Percentiles rank a stretch among this genome's conserved stretches.
Conservation (phyloP, 2,113 vertebrate genomes). For the Willisornis vidua region DNA sequence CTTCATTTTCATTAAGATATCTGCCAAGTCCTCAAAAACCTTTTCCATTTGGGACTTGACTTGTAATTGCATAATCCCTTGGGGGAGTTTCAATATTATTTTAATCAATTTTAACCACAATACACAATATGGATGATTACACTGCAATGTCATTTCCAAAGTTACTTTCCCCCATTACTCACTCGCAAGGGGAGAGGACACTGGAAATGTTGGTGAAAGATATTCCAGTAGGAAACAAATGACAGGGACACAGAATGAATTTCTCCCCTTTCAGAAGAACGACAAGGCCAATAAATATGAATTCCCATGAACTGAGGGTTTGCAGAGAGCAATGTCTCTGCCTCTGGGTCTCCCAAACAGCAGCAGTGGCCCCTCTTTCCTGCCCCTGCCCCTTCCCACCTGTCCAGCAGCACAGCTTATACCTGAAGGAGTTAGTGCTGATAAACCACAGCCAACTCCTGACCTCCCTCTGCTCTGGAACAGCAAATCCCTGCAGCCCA, state of each 20-base stretch:
- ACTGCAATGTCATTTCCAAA: slow-evolving; percentile 80
- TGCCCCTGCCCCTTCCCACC: neutral
- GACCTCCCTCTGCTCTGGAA: rapidly evolving
- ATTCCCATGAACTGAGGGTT: neutral
- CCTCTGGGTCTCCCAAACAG: neutral
- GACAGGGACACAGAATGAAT: neutral
- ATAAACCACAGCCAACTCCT: rapidly evolving
- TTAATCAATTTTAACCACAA: slow-evolving; percentile 85
- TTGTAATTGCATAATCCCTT: slow-evolving; percentile 82
- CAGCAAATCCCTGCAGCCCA: neutral
- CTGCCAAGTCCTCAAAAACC: slow-evolving; percentile 83
- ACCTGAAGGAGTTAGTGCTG: rapidly evolving
- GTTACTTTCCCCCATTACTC: slow-evolving; percentile 79
- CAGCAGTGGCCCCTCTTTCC: rapidly evolving
- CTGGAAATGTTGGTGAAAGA: slow-evolving; percentile 17
- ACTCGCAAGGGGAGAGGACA: slow-evolving; percentile 62
- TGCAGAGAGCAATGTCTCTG: neutral
- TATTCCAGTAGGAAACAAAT: slow-evolving; percentile 47
- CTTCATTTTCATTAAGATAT: slow-evolving; percentile 89
- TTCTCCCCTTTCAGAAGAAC: slow-evolving; percentile 47
- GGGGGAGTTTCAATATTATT: slow-evolving; percentile 85
- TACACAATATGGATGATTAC: slow-evolving; percentile 82
- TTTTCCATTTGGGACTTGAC: slow-evolving; percentile 80
- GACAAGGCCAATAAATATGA: slow-evolving; percentile 53
- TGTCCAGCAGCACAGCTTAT: rapidly evolving